Evolutionary conservation across 2,113 vertebrate genomes (phyloP).

Genomic region (Speoplatyrhinus poulsoni): DNA sequence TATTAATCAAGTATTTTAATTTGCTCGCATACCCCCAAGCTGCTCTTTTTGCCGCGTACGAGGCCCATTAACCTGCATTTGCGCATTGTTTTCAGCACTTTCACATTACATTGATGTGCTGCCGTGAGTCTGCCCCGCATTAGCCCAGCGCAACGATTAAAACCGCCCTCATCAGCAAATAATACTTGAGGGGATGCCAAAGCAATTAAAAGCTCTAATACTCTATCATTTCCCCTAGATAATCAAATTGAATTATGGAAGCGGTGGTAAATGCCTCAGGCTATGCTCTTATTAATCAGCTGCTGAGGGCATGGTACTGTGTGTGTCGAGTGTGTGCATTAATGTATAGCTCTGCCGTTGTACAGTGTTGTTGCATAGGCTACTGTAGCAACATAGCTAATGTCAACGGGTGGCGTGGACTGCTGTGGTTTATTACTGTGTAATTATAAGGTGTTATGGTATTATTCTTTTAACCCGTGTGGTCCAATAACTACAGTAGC

Average conservation of each 20-base stretch:
- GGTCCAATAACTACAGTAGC: not conserved
- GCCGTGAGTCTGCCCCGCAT: constrained; percentile 50
- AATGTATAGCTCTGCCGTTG: not conserved
- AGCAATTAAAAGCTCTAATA: constrained; percentile 78
- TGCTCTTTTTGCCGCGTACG: constrained; percentile 61
- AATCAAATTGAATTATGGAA: constrained; percentile 75
- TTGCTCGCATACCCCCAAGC: constrained; percentile 49
- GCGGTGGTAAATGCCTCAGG: constrained; percentile 62
- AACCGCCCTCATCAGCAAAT: constrained; percentile 72
- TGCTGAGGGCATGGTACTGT: constrained; percentile 37
- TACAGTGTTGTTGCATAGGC: not conserved
- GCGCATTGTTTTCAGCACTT: constrained; percentile 40
- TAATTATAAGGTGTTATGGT: not conserved
- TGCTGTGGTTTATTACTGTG: not conserved
- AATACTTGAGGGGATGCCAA: constrained; percentile 71
- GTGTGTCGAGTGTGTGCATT: constrained; percentile 6
- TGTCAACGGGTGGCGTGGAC: not conserved
- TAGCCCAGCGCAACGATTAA: constrained; percentile 69
- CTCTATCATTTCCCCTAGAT: constrained; percentile 75
- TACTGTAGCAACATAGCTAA: not conserved
- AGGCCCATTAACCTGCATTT: constrained; percentile 62
- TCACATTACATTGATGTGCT: constrained; percentile 64
- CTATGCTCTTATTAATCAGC: constrained; percentile 68
- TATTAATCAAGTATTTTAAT: constrained; percentile 72
- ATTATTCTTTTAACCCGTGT: not conserved